Evolutionary conservation across 2,113 vertebrate genomes (phyloP).

Genomic region (Phalacrocorax aristotelis): DNA sequence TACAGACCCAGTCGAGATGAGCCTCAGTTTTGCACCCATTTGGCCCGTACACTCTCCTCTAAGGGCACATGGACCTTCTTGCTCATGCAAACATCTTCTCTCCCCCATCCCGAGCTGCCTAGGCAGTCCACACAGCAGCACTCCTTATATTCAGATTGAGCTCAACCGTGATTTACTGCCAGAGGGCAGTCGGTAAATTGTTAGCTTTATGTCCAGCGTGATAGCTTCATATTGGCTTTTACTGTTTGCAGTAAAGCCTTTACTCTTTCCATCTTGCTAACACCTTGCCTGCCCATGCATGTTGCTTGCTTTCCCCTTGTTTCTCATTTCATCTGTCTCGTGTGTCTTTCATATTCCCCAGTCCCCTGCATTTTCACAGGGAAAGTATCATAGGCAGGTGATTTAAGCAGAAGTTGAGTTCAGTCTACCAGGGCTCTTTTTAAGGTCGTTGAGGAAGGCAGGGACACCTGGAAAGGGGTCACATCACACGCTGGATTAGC

Average conservation of each 20-base stretch:
- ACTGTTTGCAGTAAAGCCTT: not conserved
- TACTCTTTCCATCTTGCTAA: not conserved
- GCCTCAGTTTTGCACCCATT: not conserved
- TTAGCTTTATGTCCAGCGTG: not conserved
- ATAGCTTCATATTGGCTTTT: slow-evolving; percentile 15
- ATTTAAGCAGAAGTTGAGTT: slow-evolving; percentile 44
- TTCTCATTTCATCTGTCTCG: slow-evolving; percentile 16
- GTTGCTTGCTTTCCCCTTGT: not conserved
- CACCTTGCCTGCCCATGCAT: not conserved
- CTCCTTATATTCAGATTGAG: not conserved
- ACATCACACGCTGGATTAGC: not conserved
- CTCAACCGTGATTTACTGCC: not conserved
- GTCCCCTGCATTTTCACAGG: slow-evolving; percentile 31
- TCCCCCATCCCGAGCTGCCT: not conserved
- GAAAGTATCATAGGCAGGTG: not conserved
- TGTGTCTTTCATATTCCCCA: not conserved
- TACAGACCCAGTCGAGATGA: rapidly evolving
- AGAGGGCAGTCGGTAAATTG: not conserved
- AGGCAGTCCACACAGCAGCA: not conserved
- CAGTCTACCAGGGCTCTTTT: slow-evolving; percentile 40
- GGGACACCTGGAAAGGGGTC: slow-evolving; percentile 44
- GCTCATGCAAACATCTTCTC: not conserved
- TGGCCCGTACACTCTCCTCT: rapidly evolving
- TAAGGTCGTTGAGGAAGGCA: slow-evolving; percentile 42
- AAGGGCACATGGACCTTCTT: not conserved